These are phyloP conservation scores for Otis tarda DNA, from an alignment of 2,113 vertebrate species.

Conservation along the genomic window DNA sequence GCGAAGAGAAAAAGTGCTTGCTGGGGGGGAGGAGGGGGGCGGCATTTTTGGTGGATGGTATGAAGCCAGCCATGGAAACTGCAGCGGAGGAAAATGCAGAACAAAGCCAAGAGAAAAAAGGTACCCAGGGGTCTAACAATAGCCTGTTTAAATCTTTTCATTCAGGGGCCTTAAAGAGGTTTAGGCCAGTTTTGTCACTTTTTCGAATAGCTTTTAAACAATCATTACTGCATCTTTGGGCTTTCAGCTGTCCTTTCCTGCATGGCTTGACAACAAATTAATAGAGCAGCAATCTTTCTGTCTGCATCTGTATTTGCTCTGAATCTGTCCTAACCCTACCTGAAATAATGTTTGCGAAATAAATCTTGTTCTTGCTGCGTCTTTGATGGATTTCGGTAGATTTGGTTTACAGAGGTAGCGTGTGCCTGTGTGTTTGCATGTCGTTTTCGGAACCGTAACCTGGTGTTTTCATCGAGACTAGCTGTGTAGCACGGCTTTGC, in stretches of 20 bases:
- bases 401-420: not conserved
- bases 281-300: slow-evolving; percentile 51
- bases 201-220: slow-evolving; percentile 66
- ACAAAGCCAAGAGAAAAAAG: slow-evolving; percentile 91
- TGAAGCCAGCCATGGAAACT: slow-evolving; percentile 95
- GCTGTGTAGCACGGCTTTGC: not conserved
- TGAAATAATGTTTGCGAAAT: not conserved
- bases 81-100: slow-evolving; percentile 88
- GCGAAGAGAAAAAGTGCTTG: slow-evolving; percentile 81
- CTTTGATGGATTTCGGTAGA: slow-evolving; percentile 9
- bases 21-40: slow-evolving; percentile 71
- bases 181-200: slow-evolving; percentile 73
- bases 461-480: not conserved
- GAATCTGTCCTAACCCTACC: slow-evolving; percentile 24
- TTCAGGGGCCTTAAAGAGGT: slow-evolving; percentile 73
- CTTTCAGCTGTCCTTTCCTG: slow-evolving; percentile 34
- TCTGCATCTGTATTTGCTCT: slow-evolving; percentile 14
- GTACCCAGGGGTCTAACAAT: slow-evolving; percentile 83
- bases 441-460: not conserved
- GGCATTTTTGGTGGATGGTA: slow-evolving; percentile 91
- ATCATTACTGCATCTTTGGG: slow-evolving; percentile 55
- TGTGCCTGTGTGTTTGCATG: slow-evolving; percentile 36
- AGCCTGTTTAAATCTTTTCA: slow-evolving; percentile 83
- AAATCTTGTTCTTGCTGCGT: not conserved
- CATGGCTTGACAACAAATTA: slow-evolving; percentile 61